These are phyloP conservation scores for Caenorhabditis sp. DNA, from an alignment of 2,888 invertebrate species.

Conservation along the genomic window DNA sequence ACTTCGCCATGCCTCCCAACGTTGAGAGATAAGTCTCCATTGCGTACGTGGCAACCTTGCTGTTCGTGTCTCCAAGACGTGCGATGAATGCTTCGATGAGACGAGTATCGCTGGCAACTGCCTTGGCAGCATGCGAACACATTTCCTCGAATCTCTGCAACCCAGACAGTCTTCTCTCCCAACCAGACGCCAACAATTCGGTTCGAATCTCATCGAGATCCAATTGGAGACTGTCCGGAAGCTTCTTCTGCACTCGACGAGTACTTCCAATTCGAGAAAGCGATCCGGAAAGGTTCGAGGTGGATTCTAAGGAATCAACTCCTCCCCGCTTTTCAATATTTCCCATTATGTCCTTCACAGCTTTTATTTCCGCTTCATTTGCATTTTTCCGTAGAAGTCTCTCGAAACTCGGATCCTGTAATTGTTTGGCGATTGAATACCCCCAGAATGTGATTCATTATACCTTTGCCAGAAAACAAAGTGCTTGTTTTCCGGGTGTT, in stretches of 20 bases:
- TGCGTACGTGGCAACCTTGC: constrained; percentile 68
- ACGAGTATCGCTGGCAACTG: constrained; percentile 70
- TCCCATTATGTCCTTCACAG: constrained; percentile 65
- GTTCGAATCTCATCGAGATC: constrained; percentile 72
- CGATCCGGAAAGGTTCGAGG: constrained; percentile 54
- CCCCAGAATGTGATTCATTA: background rate
- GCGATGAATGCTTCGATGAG: constrained; percentile 73
- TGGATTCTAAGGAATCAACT: constrained; percentile 63
- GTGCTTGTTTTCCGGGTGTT: constrained; percentile 64
- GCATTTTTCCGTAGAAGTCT: constrained; percentile 67
- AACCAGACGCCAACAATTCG: constrained; percentile 66
- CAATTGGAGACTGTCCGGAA: constrained; percentile 70
- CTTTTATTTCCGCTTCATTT: constrained; percentile 61
- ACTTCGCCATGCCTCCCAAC: constrained; percentile 68
- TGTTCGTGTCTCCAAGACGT: constrained; percentile 70
- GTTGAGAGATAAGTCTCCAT: constrained; percentile 70
- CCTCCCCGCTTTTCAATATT: constrained; percentile 71
- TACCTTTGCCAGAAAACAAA: constrained; percentile 66
- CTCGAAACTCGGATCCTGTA: constrained; percentile 69
- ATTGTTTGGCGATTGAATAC: background rate
- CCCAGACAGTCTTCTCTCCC: constrained; percentile 69
- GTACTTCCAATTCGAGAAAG: constrained; percentile 67
- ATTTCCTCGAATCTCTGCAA: constrained; percentile 69
- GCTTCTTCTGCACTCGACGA: constrained; percentile 64
- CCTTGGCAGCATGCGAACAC: constrained; percentile 54